Evolutionary conservation across 2,113 vertebrate genomes (phyloP).

Genomic region (Poicephalus gulielmi): DNA sequence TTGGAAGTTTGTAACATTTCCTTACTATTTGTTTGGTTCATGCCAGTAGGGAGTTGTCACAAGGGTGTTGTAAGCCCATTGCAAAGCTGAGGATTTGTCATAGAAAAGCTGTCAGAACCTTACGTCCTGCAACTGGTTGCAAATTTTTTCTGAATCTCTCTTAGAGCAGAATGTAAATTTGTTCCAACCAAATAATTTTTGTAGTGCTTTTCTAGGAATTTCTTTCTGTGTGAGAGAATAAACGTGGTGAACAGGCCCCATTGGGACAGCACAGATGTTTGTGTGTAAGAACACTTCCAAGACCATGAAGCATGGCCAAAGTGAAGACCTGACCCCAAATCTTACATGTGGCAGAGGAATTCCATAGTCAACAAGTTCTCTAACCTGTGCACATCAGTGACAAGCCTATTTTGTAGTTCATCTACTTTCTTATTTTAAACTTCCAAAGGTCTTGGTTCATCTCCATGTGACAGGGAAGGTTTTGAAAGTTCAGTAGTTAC

Average conservation of each 20-base stretch:
- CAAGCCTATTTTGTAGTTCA: background rate
- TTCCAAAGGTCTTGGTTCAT: background rate
- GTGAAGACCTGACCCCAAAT: background rate
- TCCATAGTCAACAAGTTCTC: background rate
- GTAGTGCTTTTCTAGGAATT: background rate
- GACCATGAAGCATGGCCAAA: background rate
- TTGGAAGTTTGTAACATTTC: background rate
- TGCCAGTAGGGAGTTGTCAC: background rate
- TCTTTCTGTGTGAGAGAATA: background rate
- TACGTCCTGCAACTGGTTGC: background rate
- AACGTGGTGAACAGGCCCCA: background rate
- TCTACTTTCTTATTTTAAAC: background rate
- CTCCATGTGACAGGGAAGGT: background rate
- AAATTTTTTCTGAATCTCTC: background rate
- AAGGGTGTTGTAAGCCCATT: rapidly evolving
- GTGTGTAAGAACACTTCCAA: background rate
- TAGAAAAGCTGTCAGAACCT: background rate
- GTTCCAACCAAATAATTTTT: background rate
- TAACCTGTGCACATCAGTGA: background rate
- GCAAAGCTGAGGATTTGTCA: background rate
- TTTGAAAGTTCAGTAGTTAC: background rate
- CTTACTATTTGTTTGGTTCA: background rate
- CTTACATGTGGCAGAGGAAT: background rate
- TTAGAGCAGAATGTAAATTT: background rate
- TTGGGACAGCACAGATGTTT: background rate